Evolutionary conservation across 1,140 invertebrate genomes (phyloP), one percentile per base, ranked within the genome.

Genomic region (Brachionus angularis): DNA sequence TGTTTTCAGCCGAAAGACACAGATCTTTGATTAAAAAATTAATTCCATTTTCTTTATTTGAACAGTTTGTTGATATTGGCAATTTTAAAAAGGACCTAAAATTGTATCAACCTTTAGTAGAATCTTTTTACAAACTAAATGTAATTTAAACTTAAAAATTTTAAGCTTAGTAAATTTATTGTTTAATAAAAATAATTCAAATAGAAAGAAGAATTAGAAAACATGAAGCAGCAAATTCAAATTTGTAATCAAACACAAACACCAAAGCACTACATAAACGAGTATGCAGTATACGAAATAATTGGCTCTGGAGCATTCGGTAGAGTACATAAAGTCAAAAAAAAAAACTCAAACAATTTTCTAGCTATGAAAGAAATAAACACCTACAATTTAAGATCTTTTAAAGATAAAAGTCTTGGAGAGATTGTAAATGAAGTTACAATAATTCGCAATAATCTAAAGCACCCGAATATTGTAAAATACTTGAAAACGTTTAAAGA

Each of bases 391-490:
- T 67, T 67, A 47, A 47, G 18, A 4, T 47, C 42, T 14, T 3
- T 46, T 12, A 50, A 50, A 46, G 62, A 67, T 14, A 50, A 46
- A 23, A 81, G 79, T 74, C 76, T 82, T 23, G 81, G 79, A 0
- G 79, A 80, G 55, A 78, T 82, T 36, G 79, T 81, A 39, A 82
- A 79, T 75, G 82, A 83, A 73, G 74, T 83, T 23, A 77, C 76
- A 31, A 83, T 83, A 31, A 82, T 82, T 58, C 85, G 95, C 55
- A 91, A 95, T 81, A 91, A 91, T 21, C 93, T 96, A 79, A 91
- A 89, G 80, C 94, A 94, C 79, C 92, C 92, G 23, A 95, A 95
- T 81, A 85, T 95, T 71, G 91, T 95, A 74, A 93, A 91, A 78
- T 84, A 95, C 75, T 88, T 89, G 81, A 94, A 91, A 84, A 90